phyloP scores from a whole-genome alignment of 2,113 vertebrate genomes.

The Glaucomys volans region DNA sequence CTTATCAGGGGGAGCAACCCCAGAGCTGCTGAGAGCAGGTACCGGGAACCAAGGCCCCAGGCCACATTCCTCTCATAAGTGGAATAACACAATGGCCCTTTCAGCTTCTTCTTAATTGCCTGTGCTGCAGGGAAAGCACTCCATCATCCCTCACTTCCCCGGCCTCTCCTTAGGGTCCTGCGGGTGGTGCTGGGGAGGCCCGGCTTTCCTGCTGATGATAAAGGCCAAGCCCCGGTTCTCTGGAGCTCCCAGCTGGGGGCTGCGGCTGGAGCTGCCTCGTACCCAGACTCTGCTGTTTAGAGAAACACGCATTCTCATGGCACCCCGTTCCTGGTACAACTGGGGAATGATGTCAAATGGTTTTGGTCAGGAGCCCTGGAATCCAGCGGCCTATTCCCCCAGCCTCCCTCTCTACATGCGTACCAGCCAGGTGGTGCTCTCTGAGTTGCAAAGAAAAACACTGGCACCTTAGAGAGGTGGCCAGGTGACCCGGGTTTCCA shows the following conservation, averaged over 20 bases:
- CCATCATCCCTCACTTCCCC: slow-evolving; percentile 17
- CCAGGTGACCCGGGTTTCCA: neutral
- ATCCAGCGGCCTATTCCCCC: neutral
- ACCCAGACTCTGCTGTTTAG: slow-evolving; percentile 70
- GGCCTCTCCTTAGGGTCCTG: neutral
- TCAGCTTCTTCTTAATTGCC: slow-evolving; percentile 70
- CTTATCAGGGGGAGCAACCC: slow-evolving; percentile 82
- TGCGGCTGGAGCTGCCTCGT: slow-evolving; percentile 24
- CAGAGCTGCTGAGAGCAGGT: slow-evolving; percentile 75
- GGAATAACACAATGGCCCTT: slow-evolving; percentile 77
- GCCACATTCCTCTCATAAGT: slow-evolving; percentile 88
- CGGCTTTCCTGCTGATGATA: slow-evolving; percentile 1
- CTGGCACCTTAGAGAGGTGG: neutral
- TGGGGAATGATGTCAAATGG: slow-evolving; percentile 54
- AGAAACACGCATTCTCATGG: slow-evolving; percentile 41
- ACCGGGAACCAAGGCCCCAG: slow-evolving; percentile 82
- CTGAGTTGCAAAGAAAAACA: neutral
- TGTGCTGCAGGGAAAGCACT: neutral
- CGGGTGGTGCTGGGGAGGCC: neutral
- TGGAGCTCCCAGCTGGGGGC: slow-evolving; percentile 16
- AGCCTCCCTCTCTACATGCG: neutral
- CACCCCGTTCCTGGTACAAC: slow-evolving; percentile 78
- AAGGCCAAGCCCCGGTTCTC: neutral
- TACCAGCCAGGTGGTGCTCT: neutral
- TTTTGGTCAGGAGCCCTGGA: slow-evolving; percentile 62